phyloP scores from a whole-genome alignment of 2,888 invertebrate species.

The Sceliomorpha sp. region DNA sequence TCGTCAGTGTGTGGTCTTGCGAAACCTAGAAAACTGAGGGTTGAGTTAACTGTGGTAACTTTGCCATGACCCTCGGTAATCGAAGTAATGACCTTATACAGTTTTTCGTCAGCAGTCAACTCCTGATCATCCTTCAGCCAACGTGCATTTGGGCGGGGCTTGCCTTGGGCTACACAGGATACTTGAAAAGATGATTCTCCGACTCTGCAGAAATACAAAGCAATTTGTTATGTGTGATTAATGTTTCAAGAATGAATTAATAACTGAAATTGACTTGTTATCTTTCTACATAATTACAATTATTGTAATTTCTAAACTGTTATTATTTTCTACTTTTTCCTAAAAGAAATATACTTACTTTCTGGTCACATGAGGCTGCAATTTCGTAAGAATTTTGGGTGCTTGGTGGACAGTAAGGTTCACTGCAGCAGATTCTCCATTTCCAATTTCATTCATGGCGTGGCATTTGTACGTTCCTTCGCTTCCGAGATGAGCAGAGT shows the following conservation, averaged over 20 bases:
- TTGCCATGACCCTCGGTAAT: slow-evolving; percentile 89
- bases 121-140: slow-evolving; percentile 94
- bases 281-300: no score
- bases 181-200: slow-evolving; percentile 90
- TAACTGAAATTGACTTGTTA: no score
- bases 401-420: slow-evolving; percentile 93
- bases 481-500: slow-evolving; percentile 90
- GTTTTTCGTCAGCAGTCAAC: slow-evolving; percentile 87
- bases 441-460: slow-evolving; percentile 93
- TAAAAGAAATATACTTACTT: slow-evolving; percentile 72
- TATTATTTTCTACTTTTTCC: neutral
- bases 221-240: neutral
- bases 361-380: slow-evolving; percentile 90
- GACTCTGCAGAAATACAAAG: slow-evolving; percentile 81
- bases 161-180: slow-evolving; percentile 92
- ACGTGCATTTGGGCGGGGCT: slow-evolving; percentile 90
- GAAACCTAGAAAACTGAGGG: slow-evolving; percentile 89
- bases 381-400: slow-evolving; percentile 90
- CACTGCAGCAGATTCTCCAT: slow-evolving; percentile 91
- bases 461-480: slow-evolving; percentile 95
- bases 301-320: no score
- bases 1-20: slow-evolving; percentile 89
- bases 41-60: slow-evolving; percentile 91
- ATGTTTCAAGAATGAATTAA: no score
- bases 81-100: slow-evolving; percentile 91